These are phyloP conservation scores for Drosophila pseudotakahashii DNA, from an alignment of 2,888 invertebrate genomes.

Conservation along the genomic window DNA sequence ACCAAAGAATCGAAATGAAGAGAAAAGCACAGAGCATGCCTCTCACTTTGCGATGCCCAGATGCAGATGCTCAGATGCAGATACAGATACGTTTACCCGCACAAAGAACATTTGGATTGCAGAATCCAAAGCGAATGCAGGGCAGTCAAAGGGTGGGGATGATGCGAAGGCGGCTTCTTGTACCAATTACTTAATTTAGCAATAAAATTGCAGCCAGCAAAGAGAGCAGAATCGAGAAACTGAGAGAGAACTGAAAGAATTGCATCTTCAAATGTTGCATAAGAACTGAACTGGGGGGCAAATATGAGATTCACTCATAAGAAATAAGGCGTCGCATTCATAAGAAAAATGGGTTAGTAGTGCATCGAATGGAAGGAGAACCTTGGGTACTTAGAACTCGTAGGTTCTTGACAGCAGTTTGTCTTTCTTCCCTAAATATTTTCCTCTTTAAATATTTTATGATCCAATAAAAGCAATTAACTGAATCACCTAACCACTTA, in stretches of 20 bases:
- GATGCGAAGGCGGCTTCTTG: constrained; percentile 47
- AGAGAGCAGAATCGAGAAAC: constrained; percentile 14
- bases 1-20: not conserved
- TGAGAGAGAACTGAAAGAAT: constrained; percentile 19
- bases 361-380: constrained; percentile 1
- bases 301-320: constrained; percentile 5
- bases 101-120: constrained; percentile 51
- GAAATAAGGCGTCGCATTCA: constrained; percentile 34
- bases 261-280: constrained; percentile 68
- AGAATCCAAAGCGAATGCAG: constrained; percentile 51
- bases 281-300: constrained; percentile 50
- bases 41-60: constrained; percentile 37
- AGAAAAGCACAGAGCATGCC: constrained; percentile 29
- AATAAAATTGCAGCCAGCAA: constrained; percentile 62
- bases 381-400: not conserved
- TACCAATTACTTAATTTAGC: constrained; percentile 76
- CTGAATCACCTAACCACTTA: not conserved
- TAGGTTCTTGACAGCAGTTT: not conserved
- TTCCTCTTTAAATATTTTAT: not conserved
- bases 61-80: constrained; percentile 36
- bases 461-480: not conserved
- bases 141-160: not conserved
- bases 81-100: constrained; percentile 22
- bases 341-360: constrained; percentile 62
- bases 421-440: too few relatives aligned